Evolutionary conservation across 2,888 invertebrate species (phyloP).

Genomic region (Rhamnusium bicolor): DNA sequence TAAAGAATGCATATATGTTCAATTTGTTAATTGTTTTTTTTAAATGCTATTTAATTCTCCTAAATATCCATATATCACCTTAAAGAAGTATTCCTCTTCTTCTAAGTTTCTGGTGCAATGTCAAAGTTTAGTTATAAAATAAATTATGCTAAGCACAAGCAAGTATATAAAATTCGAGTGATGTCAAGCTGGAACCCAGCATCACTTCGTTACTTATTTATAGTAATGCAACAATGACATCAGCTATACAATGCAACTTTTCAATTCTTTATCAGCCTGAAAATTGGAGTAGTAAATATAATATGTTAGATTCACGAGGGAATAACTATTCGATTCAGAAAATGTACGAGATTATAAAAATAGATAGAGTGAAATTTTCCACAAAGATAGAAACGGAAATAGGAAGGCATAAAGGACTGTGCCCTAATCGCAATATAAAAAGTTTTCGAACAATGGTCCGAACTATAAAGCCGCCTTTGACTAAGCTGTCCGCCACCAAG

Average conservation of each 20-base stretch:
- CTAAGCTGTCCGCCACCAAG: neutral
- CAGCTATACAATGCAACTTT: neutral
- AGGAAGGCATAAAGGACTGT: conserved; percentile 15
- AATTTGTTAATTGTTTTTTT: too few relatives aligned
- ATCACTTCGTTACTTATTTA: neutral
- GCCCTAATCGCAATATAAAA: conserved; percentile 3
- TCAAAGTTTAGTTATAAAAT: neutral
- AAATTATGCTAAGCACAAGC: neutral
- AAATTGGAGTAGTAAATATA: neutral
- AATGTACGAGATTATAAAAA: conserved; percentile 20
- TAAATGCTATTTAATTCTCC: too few relatives aligned
- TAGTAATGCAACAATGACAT: neutral
- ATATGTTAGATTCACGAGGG: neutral
- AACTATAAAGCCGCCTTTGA: conserved; percentile 6
- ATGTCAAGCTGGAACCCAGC: neutral
- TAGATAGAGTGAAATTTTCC: neutral
- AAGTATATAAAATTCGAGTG: too few relatives aligned
- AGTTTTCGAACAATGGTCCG: neutral
- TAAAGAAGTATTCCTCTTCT: too few relatives aligned
- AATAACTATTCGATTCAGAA: neutral
- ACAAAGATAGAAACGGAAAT: conserved; percentile 11
- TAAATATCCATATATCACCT: too few relatives aligned
- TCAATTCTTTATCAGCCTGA: neutral
- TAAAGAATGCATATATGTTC: too few relatives aligned
- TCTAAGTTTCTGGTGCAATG: neutral